These are phyloP conservation scores for Neosilurus mollespiculum DNA, from an alignment of 2,797 vertebrate genomes.

Conservation along the genomic window DNA sequence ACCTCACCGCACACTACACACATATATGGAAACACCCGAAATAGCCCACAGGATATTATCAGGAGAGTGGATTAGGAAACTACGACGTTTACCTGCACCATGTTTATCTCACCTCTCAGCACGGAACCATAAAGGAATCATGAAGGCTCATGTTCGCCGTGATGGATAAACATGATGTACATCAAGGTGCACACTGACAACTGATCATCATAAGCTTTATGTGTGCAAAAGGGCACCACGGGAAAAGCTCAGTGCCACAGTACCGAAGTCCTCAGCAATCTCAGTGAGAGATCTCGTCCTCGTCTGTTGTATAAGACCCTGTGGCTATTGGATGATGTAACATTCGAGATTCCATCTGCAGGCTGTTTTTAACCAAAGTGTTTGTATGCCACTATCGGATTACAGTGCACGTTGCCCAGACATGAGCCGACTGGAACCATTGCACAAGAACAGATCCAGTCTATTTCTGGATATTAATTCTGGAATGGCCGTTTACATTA, in stretches of 20 bases:
- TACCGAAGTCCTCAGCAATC: not conserved
- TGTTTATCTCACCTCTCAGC: not conserved
- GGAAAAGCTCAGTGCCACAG: not conserved
- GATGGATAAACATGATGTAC: not conserved
- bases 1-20: conserved; percentile 15
- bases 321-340: conserved; percentile 7
- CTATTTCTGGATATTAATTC: conserved; percentile 27
- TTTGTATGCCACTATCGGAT: not conserved
- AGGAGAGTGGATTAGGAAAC: not conserved
- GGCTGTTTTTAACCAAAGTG: conserved; percentile 12
- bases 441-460: not conserved
- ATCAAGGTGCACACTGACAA: not conserved
- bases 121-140: not conserved
- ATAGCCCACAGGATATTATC: not conserved
- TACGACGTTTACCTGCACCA: not conserved
- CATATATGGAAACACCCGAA: not conserved
- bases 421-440: not conserved
- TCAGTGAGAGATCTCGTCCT: not conserved
- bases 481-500: conserved; percentile 1
- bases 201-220: not conserved
- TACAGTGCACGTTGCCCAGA: not conserved
- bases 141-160: not conserved
- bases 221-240: not conserved
- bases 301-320: conserved; percentile 13
- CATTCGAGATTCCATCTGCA: not conserved